Percentiles rank a stretch among this genome's conserved stretches.
Evolutionary conservation across 2,113 vertebrate species (phyloP).

Genomic region (Indicator indicator): DNA sequence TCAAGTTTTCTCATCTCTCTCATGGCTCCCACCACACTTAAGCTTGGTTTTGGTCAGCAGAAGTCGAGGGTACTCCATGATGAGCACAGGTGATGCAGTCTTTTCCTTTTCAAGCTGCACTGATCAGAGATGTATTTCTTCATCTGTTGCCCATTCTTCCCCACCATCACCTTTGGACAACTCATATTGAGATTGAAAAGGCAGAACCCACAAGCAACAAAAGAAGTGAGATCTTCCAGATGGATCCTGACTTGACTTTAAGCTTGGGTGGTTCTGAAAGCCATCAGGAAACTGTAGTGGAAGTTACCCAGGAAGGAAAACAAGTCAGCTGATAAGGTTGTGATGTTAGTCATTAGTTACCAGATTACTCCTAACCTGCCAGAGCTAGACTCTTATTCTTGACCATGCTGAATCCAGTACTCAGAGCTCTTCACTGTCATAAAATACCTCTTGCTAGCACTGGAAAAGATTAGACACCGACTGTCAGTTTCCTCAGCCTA

Average conservation of each 20-base stretch:
- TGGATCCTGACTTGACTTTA: background rate
- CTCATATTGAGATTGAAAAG: background rate
- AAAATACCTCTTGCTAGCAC: background rate
- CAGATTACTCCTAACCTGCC: background rate
- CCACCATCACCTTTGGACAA: background rate
- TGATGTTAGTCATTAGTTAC: background rate
- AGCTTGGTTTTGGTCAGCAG: accelerated
- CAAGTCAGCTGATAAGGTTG: background rate
- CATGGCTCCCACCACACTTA: background rate
- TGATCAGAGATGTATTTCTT: background rate
- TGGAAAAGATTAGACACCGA: background rate
- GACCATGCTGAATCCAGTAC: background rate
- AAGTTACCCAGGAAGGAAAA: background rate
- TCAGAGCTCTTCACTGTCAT: background rate
- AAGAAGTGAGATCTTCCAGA: background rate
- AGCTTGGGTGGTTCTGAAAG: background rate
- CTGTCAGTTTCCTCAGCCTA: background rate
- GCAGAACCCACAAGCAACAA: background rate
- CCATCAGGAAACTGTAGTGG: background rate
- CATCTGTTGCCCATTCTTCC: background rate
- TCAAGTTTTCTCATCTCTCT: background rate
- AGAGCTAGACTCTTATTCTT: background rate
- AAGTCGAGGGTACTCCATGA: background rate
- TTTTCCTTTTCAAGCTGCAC: background rate
- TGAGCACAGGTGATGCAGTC: background rate